Base-by-base conservation (phyloP, 2,113 vertebrate genomes). In the Nerophis lumbriciformis region DNA sequence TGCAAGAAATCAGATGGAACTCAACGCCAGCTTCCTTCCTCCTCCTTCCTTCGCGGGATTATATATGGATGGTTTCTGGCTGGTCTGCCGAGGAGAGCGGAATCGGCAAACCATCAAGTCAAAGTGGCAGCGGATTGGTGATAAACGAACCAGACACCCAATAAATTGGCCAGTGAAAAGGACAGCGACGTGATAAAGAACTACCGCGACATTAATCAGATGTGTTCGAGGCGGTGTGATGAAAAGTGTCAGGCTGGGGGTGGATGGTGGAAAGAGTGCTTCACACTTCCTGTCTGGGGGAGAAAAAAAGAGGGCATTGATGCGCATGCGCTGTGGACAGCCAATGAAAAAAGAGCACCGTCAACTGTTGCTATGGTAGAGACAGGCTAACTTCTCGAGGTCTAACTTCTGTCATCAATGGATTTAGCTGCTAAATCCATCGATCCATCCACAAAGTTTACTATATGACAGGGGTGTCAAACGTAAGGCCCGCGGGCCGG, bases 41-140 rank as follows among this genome's bases (percentile, higher is more conserved):
- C 80, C 65, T 79, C 10, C 15, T 55, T 37, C 45, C 67, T 76
- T 52, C 69, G 64, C 77, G 66, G 82, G 84, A 80, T 89, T 88
- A 88, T 92, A 93, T 90, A 85, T 93, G 91, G 92, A 93, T 94
- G 92, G 87, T 70, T 78, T 75, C 81, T 77, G 79, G 87, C 68
- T 70, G 88, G 88, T 66, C 48, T 72, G 67, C 85, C 79, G 71
- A 12, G 67, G 80, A 28, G 48, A 80, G 80, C 73, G 28, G 49
- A 53, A 16, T 69, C 53, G 49, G 16, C 13, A 79, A 81, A 78
- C 52, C 57, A 39, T 8, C 50, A 37, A 49, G 8, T 89, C 88
- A 88, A 90, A 89, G 86, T 36, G 77, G 55, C 77, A 82, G 15
- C 36, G 7, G 9, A 14, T 36, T n/a, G 54, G 39, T 21, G 13